Evolutionary conservation across 2,113 vertebrate species (phyloP).

Genomic region (Podarcis raffonei): DNA sequence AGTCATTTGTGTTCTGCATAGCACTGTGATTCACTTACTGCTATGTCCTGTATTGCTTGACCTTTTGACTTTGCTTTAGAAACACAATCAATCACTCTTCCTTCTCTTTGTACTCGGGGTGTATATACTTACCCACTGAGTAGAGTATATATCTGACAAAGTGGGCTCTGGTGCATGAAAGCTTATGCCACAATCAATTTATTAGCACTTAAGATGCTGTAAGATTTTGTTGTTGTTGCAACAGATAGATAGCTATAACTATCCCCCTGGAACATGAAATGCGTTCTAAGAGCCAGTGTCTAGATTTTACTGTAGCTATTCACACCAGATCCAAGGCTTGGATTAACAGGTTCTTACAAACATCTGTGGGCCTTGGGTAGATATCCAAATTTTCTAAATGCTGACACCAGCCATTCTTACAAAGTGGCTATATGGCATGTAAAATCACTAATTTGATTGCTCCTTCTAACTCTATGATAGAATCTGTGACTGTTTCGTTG

Average conservation of each 20-base stretch:
- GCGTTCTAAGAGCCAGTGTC: background rate
- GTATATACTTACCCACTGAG: background rate
- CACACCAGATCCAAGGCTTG: background rate
- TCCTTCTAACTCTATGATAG: background rate
- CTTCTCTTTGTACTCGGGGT: conserved; percentile 11
- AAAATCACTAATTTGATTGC: background rate
- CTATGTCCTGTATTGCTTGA: background rate
- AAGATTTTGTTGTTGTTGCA: background rate
- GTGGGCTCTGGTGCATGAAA: background rate
- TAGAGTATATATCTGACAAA: background rate
- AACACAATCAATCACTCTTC: background rate
- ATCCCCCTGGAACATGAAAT: background rate
- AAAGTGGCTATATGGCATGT: background rate
- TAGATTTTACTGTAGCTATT: background rate
- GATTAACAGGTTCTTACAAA: background rate
- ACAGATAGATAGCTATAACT: background rate
- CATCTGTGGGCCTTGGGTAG: background rate
- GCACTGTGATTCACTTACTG: background rate
- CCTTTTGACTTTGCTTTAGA: background rate
- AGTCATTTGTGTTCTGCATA: background rate
- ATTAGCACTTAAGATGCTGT: background rate
- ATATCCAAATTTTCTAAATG: background rate
- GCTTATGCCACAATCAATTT: background rate
- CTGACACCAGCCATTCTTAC: background rate
- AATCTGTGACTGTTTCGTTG: background rate